Evolutionary conservation across 2,113 vertebrate genomes (phyloP).

Genomic region (Eubucco bourcierii): DNA sequence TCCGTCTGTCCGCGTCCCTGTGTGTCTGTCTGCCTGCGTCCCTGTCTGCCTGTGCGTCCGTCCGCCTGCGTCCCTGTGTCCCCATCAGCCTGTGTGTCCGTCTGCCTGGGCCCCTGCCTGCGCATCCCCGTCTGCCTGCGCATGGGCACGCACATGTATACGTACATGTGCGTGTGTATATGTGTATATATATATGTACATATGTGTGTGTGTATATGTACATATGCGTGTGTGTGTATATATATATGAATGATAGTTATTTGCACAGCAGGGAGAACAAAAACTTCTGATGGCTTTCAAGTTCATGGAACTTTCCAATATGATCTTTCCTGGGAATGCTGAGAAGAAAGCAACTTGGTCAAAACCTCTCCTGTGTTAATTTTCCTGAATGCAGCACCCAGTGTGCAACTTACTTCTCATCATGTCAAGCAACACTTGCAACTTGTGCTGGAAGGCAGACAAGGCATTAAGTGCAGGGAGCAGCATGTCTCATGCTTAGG

Average conservation of each 20-base stretch:
- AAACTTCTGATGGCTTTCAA: background rate
- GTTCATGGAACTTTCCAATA: background rate
- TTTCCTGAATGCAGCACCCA: background rate
- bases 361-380: background rate
- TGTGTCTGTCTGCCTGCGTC: too few species aligned
- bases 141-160: too few species aligned
- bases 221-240: too few species aligned
- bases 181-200: too few species aligned
- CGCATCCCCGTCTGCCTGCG: too few species aligned
- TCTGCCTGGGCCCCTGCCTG: too few species aligned
- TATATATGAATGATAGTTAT: background rate
- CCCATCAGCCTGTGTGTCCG: too few species aligned
- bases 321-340: background rate
- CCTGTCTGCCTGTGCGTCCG: too few species aligned
- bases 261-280: background rate
- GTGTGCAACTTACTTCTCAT: background rate
- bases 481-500: background rate
- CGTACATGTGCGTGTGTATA: too few species aligned
- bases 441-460: background rate
- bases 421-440: background rate
- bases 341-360: background rate
- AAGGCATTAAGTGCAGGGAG: background rate
- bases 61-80: too few species aligned
- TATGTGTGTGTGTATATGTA: too few species aligned
- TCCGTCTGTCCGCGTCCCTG: too few species aligned